These are phyloP conservation scores for Mythimna pallens DNA, from an alignment of 2,888 invertebrate genomes.

Conservation along the genomic window DNA sequence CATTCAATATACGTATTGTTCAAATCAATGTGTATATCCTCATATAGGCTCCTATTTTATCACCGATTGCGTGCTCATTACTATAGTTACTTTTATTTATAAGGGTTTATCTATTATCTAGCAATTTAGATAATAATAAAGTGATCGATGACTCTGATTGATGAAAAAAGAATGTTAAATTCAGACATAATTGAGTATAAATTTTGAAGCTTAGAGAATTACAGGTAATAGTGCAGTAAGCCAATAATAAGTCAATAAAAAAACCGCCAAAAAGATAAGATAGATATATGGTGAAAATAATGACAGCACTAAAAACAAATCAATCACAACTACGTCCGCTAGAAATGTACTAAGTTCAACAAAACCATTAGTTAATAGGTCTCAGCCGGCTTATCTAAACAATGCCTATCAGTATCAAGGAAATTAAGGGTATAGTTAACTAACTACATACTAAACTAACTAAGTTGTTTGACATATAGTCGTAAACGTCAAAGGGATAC, in stretches of 20 bases:
- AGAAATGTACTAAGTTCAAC: not conserved
- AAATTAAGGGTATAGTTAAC: too few species aligned
- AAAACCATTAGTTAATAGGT: not conserved
- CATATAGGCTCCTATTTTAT: constrained; percentile 19
- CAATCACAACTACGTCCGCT: not conserved
- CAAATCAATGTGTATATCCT: constrained; percentile 18
- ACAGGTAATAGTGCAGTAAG: too few species aligned
- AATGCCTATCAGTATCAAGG: constrained; percentile 5
- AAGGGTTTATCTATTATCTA: constrained; percentile 6
- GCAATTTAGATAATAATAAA: not conserved
- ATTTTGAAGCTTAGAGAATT: too few species aligned
- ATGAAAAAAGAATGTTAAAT: too few species aligned
- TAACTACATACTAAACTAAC: too few species aligned
- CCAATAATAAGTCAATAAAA: too few species aligned
- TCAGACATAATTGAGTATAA: too few species aligned
- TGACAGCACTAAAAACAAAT: not conserved
- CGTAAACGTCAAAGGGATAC: constrained; percentile 12
- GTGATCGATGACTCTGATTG: not conserved
- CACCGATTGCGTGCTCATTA: not conserved
- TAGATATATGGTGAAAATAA: not conserved
- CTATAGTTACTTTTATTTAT: constrained; percentile 12
- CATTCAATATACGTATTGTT: constrained; percentile 48
- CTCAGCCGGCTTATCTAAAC: not conserved
- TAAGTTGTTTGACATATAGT: constrained; percentile 4
- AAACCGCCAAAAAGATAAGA: not conserved